Evolutionary conservation across 2,888 invertebrate species (phyloP), one percentile per base, ranked within the genome.

Genomic region (Drosophila limbata): DNA sequence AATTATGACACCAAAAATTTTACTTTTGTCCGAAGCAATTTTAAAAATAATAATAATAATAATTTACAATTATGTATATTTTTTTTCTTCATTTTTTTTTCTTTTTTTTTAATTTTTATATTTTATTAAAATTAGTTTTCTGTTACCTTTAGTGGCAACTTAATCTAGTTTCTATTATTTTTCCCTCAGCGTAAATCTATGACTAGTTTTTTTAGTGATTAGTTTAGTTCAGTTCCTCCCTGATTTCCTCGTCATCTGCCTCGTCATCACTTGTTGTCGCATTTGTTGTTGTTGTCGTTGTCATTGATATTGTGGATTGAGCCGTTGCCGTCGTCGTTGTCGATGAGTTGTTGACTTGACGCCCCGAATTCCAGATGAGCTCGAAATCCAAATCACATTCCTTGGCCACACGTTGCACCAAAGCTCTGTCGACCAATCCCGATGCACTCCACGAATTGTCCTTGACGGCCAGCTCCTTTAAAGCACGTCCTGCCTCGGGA

Each of bases 331-430:
- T 77, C 31, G 70, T 67, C 1, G 79, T 64, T 9, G 74, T 65
- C 15, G 73, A 59, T 13, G 69, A 52, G 21, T 62, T 76, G 21
- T 62, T 76, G 10, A 37, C 76, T 47, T 79, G 87, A 3, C 87
- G 77, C 0, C 91, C 91, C 4, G 91, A 91, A 19, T 90, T 91
- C 93, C 93, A 93, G 31, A 93, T 90, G 3, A 90, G 74, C 31
- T 92, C 90, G 63, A 92, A 92, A 59, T 93, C 93, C 51, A 93
- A 73, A 59, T 91, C 90, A 60, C 92, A 92, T 64, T 93, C 93
- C 28, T 90, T 88, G 15, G 92, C 91, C 11, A 93, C 77, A 70
- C 89, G 91, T 45, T 92, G 91, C 10, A 92, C 91, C n/a, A 91
- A 72, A 0, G 83, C 80, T 15, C 88, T 89, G 9, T 92, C 92